Percentiles rank a stretch among this genome's conserved stretches.
phyloP scores from a whole-genome alignment of 2,888 invertebrate species.

The Drosophila melanosoma region DNA sequence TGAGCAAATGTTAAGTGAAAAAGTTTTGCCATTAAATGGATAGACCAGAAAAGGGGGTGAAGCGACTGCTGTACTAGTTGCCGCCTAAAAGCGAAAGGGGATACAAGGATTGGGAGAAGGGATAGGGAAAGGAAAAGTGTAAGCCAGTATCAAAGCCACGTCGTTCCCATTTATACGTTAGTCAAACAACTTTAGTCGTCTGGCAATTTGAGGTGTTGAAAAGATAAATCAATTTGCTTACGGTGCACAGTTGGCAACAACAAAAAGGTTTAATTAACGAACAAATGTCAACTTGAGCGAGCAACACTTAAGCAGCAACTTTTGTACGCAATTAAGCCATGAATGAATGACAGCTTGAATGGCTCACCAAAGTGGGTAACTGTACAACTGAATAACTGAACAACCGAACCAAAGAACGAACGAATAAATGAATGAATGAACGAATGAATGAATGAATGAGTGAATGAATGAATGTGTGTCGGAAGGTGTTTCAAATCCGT shows the following conservation, averaged over 20 bases:
- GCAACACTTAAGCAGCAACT: conserved; percentile 77
- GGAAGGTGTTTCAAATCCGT: conserved; percentile 24
- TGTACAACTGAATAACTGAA: conserved; percentile 57
- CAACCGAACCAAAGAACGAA: conserved; percentile 12
- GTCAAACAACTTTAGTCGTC: conserved; percentile 29
- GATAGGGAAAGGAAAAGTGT: neutral
- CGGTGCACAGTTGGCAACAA: conserved; percentile 73
- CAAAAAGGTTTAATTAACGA: conserved; percentile 80
- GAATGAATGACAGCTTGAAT: conserved; percentile 76
- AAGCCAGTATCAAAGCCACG: conserved; percentile 25
- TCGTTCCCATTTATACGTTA: conserved; percentile 25
- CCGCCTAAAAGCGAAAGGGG: conserved; percentile 18
- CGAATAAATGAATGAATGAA: conserved; percentile 27
- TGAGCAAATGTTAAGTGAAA: conserved; percentile 79
- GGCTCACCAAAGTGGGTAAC: conserved; percentile 57
- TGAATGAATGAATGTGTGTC: conserved; percentile 29
- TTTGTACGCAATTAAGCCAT: conserved; percentile 76
- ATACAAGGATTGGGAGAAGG: neutral
- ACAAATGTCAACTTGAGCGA: conserved; percentile 77
- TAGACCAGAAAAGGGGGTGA: conserved; percentile 22
- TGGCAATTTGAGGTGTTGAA: conserved; percentile 70
- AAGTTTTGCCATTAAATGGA: conserved; percentile 74
- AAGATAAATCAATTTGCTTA: conserved; percentile 81
- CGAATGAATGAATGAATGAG: conserved; percentile 38
- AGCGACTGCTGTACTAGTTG: conserved; percentile 8